Evolutionary conservation across 2,797 vertebrate genomes (phyloP).

Genomic region (Dallia pectoralis): DNA sequence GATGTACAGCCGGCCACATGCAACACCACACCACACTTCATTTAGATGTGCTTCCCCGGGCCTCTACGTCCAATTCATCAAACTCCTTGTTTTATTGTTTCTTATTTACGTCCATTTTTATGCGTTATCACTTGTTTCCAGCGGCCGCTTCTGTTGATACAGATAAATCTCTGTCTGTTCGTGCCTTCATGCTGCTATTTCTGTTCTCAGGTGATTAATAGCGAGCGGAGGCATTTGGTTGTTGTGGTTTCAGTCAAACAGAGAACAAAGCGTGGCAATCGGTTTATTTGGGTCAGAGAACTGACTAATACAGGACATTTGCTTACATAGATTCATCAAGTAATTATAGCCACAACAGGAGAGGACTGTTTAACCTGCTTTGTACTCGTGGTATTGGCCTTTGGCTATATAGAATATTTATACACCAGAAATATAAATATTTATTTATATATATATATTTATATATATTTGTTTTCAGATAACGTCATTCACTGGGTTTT

Average conservation of each 20-base stretch:
- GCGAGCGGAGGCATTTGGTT: background rate
- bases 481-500: background rate
- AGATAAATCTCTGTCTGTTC: slow-evolving; percentile 33
- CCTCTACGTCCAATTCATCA: slow-evolving; percentile 34
- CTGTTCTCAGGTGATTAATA: slow-evolving; percentile 44
- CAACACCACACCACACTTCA: slow-evolving; percentile 53
- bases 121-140: slow-evolving; percentile 25
- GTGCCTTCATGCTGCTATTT: slow-evolving; percentile 22
- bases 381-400: slow-evolving; percentile 1
- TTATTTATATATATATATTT: background rate
- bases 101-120: slow-evolving; percentile 20
- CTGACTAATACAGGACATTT: slow-evolving; percentile 11
- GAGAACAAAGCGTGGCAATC: background rate
- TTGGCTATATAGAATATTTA: background rate
- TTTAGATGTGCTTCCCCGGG: slow-evolving; percentile 46
- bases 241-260: slow-evolving; percentile 9
- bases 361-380: slow-evolving; percentile 1
- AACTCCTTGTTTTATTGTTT: slow-evolving; percentile 22
- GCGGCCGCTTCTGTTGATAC: background rate
- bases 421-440: background rate
- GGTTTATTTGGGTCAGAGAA: slow-evolving; percentile 15
- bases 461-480: background rate
- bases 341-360: slow-evolving; percentile 6
- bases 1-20: slow-evolving; percentile 53
- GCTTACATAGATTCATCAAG: slow-evolving; percentile 33